These are phyloP conservation scores for Tuberolachnus salignus DNA, from an alignment of 2,888 invertebrate species.

Conservation along the genomic window DNA sequence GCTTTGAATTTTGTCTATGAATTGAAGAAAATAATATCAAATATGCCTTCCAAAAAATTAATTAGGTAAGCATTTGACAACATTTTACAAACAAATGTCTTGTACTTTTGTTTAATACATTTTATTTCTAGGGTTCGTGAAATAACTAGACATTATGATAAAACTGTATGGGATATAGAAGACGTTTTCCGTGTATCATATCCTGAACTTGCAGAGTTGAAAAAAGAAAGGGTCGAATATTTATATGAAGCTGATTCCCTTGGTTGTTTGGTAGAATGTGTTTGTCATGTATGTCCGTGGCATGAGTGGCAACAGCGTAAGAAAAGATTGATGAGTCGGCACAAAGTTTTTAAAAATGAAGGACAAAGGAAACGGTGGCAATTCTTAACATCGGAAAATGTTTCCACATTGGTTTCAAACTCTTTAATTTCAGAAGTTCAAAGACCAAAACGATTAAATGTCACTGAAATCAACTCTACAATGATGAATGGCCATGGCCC, in stretches of 20 bases:
- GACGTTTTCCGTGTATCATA: slow-evolving; percentile 40
- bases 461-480: slow-evolving; percentile 32
- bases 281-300: slow-evolving; percentile 49
- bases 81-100: neutral
- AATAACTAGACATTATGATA: slow-evolving; percentile 51
- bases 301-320: slow-evolving; percentile 41
- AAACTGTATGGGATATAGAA: slow-evolving; percentile 54
- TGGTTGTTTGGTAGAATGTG: slow-evolving; percentile 41
- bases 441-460: slow-evolving; percentile 36
- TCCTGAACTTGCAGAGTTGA: slow-evolving; percentile 42
- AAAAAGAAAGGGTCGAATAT: slow-evolving; percentile 37
- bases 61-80: slow-evolving; percentile 14
- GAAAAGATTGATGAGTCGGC: slow-evolving; percentile 26
- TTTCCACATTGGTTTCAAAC: neutral
- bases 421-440: neutral
- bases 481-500: slow-evolving; percentile 40
- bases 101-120: neutral
- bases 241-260: slow-evolving; percentile 42
- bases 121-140: slow-evolving; percentile 42
- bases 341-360: slow-evolving; percentile 32
- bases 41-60: slow-evolving; percentile 30
- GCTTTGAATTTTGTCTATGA: slow-evolving; percentile 37
- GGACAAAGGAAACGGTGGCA: slow-evolving; percentile 39
- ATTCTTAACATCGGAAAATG: slow-evolving; percentile 22
- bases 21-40: slow-evolving; percentile 30